Evolutionary conservation across 2,888 invertebrate genomes (phyloP).

Genomic region (Serripes groenlandicus): DNA sequence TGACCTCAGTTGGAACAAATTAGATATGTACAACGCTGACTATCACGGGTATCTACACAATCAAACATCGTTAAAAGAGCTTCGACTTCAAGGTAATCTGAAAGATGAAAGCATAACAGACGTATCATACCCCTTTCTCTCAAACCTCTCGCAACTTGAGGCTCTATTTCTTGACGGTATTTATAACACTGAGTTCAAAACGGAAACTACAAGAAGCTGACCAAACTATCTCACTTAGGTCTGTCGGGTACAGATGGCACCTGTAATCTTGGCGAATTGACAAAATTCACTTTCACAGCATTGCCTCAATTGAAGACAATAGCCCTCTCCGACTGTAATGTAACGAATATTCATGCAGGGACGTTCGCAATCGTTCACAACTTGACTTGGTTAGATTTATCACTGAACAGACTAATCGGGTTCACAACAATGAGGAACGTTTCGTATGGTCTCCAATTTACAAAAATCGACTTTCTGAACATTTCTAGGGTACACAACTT

Average conservation of each 20-base stretch:
- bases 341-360: conserved; percentile 5
- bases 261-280: conserved; percentile 12
- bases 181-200: not conserved
- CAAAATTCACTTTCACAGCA: conserved; percentile 5
- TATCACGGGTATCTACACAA: not conserved
- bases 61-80: not conserved
- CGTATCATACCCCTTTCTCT: not conserved
- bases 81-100: not conserved
- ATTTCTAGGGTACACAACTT: conserved; percentile 37
- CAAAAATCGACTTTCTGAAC: conserved; percentile 44
- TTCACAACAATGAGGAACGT: conserved; percentile 43
- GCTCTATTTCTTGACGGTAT: conserved; percentile 19
- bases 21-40: not conserved
- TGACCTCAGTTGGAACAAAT: not conserved
- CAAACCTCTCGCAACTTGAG: not conserved
- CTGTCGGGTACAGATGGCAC: conserved; percentile 6
- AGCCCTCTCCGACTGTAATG: conserved; percentile 11
- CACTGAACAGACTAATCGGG: conserved; percentile 41
- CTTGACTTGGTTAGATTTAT: conserved; percentile 40
- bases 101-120: not conserved
- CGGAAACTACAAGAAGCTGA: no score
- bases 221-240: not conserved
- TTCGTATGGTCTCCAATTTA: conserved; percentile 54
- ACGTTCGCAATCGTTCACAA: not conserved
- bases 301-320: conserved; percentile 9